phyloP scores from a whole-genome alignment of 1,140 invertebrate species.

The Drosophila melanica region DNA sequence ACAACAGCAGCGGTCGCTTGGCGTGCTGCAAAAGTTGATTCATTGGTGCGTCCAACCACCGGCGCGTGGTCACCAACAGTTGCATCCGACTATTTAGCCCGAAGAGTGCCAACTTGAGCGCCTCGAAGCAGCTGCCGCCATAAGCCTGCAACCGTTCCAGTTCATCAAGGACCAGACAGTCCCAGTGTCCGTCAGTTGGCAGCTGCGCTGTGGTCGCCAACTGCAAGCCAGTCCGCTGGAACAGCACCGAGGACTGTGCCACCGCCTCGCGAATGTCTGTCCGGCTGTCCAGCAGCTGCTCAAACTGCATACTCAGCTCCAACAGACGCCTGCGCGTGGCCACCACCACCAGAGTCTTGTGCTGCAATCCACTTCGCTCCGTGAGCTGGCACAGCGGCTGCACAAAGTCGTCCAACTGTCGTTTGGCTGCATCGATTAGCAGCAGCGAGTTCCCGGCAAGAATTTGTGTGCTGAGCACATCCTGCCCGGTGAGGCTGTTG shows the following conservation, averaged over 20 bases:
- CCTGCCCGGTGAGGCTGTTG: not conserved
- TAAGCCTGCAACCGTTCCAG: constrained; percentile 6
- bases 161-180: constrained; percentile 12
- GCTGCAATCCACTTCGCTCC: not conserved
- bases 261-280: not conserved
- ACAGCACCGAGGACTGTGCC: not conserved
- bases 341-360: constrained; percentile 8
- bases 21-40: constrained; percentile 1
- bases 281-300: not conserved
- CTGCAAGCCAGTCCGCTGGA: not conserved
- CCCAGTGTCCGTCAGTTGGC: not conserved
- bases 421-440: constrained; percentile 1
- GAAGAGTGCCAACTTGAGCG: not conserved
- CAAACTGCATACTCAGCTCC: constrained; percentile 1
- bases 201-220: constrained; percentile 11
- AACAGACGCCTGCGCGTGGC: constrained; percentile 10
- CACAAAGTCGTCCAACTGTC: constrained; percentile 1
- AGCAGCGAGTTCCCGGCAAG: constrained; percentile 12
- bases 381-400: constrained; percentile 5
- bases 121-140: constrained; percentile 13
- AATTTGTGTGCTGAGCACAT: constrained; percentile 2
- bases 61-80: constrained; percentile 7
- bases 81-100: not conserved
- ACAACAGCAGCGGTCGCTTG: constrained; percentile 6
- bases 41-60: constrained; percentile 4